Evolutionary conservation across 2,888 invertebrate species (phyloP).

Genomic region (Eupithecia inturbata): DNA sequence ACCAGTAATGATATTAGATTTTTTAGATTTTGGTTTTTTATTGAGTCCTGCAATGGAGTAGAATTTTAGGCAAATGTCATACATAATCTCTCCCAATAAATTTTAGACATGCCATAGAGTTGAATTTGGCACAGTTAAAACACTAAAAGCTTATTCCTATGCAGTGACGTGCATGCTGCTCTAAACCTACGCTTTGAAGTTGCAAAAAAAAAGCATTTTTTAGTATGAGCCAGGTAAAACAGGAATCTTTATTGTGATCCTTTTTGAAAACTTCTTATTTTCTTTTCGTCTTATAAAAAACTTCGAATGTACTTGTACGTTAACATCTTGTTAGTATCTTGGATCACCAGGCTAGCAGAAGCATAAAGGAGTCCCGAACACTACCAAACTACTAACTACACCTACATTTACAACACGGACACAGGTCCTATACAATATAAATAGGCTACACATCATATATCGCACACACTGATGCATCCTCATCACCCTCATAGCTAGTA

Average conservation of each 20-base stretch:
- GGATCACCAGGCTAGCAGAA: not conserved
- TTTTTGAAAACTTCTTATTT: no score
- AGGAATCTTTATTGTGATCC: no score
- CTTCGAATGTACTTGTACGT: not conserved
- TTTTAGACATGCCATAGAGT: not conserved
- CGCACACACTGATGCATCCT: not conserved
- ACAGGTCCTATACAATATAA: not conserved
- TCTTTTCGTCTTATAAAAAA: not conserved
- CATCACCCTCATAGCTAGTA: not conserved
- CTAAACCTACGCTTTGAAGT: not conserved
- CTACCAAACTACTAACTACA: not conserved
- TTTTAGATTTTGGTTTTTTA: not conserved
- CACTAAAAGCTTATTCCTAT: not conserved
- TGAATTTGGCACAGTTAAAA: not conserved
- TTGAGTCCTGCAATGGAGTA: no score
- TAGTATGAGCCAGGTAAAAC: not conserved
- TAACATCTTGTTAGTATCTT: not conserved
- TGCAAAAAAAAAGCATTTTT: not conserved
- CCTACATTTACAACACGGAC: not conserved
- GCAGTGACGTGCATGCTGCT: not conserved
- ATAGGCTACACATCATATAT: not conserved
- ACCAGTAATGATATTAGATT: not conserved
- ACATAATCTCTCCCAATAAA: not conserved
- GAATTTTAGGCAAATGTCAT: not conserved
- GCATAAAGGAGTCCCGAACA: not conserved